Evolutionary conservation across 1,140 invertebrate genomes (phyloP).

Genomic region (Drosophila bifasciata): DNA sequence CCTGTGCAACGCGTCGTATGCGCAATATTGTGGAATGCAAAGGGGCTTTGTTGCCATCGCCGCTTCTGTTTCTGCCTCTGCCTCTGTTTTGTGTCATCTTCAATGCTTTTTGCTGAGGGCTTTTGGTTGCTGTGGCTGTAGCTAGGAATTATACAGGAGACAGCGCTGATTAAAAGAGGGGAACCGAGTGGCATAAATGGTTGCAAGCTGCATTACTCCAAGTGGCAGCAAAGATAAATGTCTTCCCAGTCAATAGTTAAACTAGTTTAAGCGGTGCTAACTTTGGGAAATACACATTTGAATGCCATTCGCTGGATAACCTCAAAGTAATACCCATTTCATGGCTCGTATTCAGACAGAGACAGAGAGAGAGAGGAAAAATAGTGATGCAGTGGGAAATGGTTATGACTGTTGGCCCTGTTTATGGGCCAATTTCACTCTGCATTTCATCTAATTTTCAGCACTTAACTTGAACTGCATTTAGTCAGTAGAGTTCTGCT

Average conservation of each 20-base stretch:
- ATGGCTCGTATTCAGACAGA: too few species aligned
- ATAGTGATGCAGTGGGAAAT: not conserved
- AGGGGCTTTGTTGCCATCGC: conserved; percentile 28
- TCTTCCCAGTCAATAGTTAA: not conserved
- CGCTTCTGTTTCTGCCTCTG: too few species aligned
- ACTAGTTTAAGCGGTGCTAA: not conserved
- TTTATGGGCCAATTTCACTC: conserved; percentile 8
- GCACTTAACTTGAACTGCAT: conserved; percentile 53
- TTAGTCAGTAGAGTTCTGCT: conserved; percentile 18
- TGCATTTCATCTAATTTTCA: conserved; percentile 59
- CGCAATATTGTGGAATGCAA: conserved; percentile 56
- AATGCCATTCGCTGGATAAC: not conserved
- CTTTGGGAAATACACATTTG: too few species aligned
- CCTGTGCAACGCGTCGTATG: conserved; percentile 53
- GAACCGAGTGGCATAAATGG: too few species aligned
- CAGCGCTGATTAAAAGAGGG: conserved; percentile 35
- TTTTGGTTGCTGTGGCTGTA: conserved; percentile 24
- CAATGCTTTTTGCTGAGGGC: conserved; percentile 7
- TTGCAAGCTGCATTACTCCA: not conserved
- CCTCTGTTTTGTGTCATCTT: too few species aligned
- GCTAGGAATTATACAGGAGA: conserved; percentile 27
- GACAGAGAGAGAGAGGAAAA: too few species aligned
- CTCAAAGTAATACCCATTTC: not conserved
- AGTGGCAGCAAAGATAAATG: not conserved
- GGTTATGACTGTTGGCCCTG: conserved; percentile 1